phyloP scores from a whole-genome alignment of 2,888 invertebrate genomes.

The Cephus rjabovi region DNA sequence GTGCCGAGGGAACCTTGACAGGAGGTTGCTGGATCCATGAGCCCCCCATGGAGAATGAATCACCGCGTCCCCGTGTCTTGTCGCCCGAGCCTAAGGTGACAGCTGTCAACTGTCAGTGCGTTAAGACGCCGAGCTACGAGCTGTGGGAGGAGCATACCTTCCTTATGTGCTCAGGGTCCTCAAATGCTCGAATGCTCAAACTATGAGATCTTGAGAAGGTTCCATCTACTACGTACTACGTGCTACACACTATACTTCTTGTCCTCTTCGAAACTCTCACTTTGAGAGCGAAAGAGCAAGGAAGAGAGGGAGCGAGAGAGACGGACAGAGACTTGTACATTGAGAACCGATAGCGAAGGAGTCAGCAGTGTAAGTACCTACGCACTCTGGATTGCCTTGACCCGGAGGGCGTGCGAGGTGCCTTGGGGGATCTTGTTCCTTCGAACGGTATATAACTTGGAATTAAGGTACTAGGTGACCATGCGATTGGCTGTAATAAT shows the following conservation, averaged over 20 bases:
- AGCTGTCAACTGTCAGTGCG: constrained; percentile 55
- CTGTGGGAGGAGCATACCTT: constrained; percentile 29
- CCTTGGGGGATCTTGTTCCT: constrained; percentile 23
- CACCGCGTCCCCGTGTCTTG: constrained; percentile 59
- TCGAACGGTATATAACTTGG: constrained; percentile 32
- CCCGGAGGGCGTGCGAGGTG: constrained; percentile 51
- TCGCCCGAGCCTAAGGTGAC: constrained; percentile 58
- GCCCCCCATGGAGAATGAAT: constrained; percentile 54
- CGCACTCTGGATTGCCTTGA: constrained; percentile 50
- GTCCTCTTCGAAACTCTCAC: not conserved
- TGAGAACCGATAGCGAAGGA: not conserved
- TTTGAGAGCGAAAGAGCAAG: not conserved
- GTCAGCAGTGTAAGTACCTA: constrained; percentile 5
- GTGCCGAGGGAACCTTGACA: constrained; percentile 56
- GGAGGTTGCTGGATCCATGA: constrained; percentile 56
- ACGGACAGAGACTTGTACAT: not conserved
- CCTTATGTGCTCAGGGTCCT: not conserved
- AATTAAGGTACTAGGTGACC: constrained; percentile 51
- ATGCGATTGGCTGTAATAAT: constrained; percentile 37
- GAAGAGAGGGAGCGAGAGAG: not conserved
- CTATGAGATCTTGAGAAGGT: not conserved
- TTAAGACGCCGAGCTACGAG: constrained; percentile 5
- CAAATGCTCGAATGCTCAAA: not conserved
- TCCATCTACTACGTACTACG: not conserved
- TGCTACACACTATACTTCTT: not conserved